These are phyloP conservation scores for Frieseomelitta varia DNA, from an alignment of 1,140 invertebrate species.

Conservation along the genomic window DNA sequence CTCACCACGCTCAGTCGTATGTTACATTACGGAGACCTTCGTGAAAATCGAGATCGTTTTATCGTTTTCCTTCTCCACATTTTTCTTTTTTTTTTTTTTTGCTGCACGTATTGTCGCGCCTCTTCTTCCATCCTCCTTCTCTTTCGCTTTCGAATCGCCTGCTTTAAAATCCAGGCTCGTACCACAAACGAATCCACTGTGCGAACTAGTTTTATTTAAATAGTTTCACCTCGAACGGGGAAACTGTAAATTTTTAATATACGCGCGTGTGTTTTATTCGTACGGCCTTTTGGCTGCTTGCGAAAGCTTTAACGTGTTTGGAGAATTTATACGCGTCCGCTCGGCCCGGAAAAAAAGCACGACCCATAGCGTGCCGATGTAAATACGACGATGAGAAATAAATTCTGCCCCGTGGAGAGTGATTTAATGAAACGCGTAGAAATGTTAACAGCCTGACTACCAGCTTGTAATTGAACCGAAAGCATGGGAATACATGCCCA, in stretches of 20 bases:
- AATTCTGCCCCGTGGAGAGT: conserved; percentile 16
- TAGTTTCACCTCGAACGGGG: neutral
- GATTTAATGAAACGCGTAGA: conserved; percentile 59
- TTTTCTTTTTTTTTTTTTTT: neutral
- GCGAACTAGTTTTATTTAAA: conserved; percentile 20
- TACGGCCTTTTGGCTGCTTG: neutral
- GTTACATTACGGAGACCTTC: neutral
- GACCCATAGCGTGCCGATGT: neutral
- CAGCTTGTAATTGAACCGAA: conserved; percentile 65
- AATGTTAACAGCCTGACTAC: conserved; percentile 58
- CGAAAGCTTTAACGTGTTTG: conserved; percentile 1
- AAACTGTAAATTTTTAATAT: conserved; percentile 15
- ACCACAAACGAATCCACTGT: neutral
- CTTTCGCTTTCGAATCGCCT: neutral
- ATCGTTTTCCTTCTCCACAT: neutral
- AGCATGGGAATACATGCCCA: conserved; percentile 61
- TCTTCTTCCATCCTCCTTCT: no score
- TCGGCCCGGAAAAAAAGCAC: neutral
- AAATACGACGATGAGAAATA: conserved; percentile 18
- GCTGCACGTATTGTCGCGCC: neutral
- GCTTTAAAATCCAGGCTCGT: neutral
- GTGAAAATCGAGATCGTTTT: conserved; percentile 19
- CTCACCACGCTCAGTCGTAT: neutral
- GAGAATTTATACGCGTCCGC: conserved; percentile 8
- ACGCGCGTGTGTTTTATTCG: conserved; percentile 19